Evolutionary conservation across 1,140 invertebrate genomes (phyloP).

Genomic region (Dendrolimus kikuchii): DNA sequence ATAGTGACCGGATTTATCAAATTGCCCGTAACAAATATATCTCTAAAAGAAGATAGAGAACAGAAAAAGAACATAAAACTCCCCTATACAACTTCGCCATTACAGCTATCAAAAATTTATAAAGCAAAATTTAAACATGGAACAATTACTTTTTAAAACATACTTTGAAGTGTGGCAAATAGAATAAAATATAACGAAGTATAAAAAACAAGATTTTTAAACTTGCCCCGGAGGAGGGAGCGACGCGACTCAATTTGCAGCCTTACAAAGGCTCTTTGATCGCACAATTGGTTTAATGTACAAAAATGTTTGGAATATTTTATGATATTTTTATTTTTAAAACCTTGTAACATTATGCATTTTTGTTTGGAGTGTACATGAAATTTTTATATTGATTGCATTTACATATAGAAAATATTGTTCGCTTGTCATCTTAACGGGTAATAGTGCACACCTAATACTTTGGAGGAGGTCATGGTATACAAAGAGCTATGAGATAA

Average conservation of each 20-base stretch:
- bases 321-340: background rate
- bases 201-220: constrained; percentile 8
- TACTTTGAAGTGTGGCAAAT: constrained; percentile 13
- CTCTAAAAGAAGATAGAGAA: no score
- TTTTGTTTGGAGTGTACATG: background rate
- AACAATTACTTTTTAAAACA: constrained; percentile 5
- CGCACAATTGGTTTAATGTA: constrained; percentile 10
- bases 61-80: no score
- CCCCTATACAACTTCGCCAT: no score
- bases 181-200: constrained; percentile 16
- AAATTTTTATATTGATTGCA: no score
- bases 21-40: no score
- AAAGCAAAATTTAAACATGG: background rate
- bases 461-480: no score
- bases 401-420: no score
- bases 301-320: constrained; percentile 6
- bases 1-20: no score
- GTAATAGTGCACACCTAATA: background rate
- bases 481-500: no score
- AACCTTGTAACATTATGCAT: background rate
- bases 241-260: constrained; percentile 11
- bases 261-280: constrained; percentile 15
- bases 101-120: no score
- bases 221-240: background rate
- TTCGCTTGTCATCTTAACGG: background rate